Evolutionary conservation across 2,797 vertebrate genomes (phyloP), one percentile per base, ranked within the genome.

Genomic region (Chromis chromis): DNA sequence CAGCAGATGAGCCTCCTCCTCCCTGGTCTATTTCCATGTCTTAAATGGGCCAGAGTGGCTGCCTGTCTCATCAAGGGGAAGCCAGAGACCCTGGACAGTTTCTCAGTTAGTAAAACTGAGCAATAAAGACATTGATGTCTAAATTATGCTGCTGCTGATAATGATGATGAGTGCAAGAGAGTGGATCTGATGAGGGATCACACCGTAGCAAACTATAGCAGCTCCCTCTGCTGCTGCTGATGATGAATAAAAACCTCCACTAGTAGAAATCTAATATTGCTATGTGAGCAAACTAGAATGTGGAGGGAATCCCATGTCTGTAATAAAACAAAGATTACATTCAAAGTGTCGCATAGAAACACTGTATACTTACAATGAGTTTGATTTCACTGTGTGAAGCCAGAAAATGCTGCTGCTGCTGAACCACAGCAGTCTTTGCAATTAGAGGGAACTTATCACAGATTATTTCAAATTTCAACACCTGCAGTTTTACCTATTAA

Each of bases 21-120:
- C 87, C 83, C 79, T 39, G 53, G 65, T 90, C 85, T 91, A 85
- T 92, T 93, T 93, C 90, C 92, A 94, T 82, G 88, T 91, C 88
- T 91, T 94, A 94, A 94, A 93, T 83, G 88, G 91, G 89, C 82
- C 85, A 86, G 86, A 89, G 91, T 89, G 91, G 92, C 86, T 87
- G 72, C 82, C 80, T 90, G 76, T 91, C 92, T 94, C 90, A 88
- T 94, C 92, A 93, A 92, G 86, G 66, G 66, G 79, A 83, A 87
- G 76, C 88, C 83, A 70, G 80, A 83, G 78, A 88, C 79, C 79
- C 82, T 80, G 87, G 67, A 79, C 82, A 79, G 82, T 85, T 83
- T 87, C 86, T 86, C 80, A 84, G 81, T 82, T 77, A 69, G 75
- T 70, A 84, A 90, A 90, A 82, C 79, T 79, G 85, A 91, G 88